These are phyloP conservation scores for Sceliomorpha sp. DNA, from an alignment of 2,888 invertebrate species.

Conservation along the genomic window DNA sequence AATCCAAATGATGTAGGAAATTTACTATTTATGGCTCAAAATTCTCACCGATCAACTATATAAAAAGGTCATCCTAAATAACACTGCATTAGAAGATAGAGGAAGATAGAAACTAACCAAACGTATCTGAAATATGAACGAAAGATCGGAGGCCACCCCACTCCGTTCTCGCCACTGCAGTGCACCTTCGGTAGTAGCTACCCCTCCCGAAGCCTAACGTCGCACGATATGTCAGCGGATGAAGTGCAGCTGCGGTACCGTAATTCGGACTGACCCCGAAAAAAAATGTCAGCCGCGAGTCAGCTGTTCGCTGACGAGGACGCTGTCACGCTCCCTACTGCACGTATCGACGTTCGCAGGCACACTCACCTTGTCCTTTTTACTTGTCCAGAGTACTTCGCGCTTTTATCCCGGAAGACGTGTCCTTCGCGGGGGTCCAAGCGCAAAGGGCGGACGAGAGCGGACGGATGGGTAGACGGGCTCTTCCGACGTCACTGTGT, in stretches of 20 bases:
- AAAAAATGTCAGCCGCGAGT: not conserved
- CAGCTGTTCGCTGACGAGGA: constrained; percentile 4
- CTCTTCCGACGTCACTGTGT: constrained; percentile 3
- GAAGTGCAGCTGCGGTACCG: not conserved
- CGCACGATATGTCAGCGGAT: constrained; percentile 2
- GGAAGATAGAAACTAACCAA: not conserved
- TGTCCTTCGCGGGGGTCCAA: constrained; percentile 13
- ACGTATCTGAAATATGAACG: constrained; percentile 23
- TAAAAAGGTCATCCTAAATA: no score
- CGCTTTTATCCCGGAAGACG: constrained; percentile 9
- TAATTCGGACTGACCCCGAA: no score
- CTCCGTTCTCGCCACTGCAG: constrained; percentile 55
- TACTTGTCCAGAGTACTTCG: constrained; percentile 52
- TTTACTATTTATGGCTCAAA: no score
- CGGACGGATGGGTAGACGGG: constrained; percentile 8
- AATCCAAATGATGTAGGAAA: no score
- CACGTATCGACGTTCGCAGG: not conserved
- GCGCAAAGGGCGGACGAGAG: constrained; percentile 1
- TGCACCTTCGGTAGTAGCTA: constrained; percentile 44
- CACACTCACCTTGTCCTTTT: constrained; percentile 40
- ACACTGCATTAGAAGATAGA: no score
- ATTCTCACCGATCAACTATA: no score
- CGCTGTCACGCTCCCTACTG: not conserved
- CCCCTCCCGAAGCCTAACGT: constrained; percentile 43
- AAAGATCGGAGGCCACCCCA: constrained; percentile 39